Evolutionary conservation across 2,888 invertebrate species (phyloP).

Genomic region (Macroteleia sp.): DNA sequence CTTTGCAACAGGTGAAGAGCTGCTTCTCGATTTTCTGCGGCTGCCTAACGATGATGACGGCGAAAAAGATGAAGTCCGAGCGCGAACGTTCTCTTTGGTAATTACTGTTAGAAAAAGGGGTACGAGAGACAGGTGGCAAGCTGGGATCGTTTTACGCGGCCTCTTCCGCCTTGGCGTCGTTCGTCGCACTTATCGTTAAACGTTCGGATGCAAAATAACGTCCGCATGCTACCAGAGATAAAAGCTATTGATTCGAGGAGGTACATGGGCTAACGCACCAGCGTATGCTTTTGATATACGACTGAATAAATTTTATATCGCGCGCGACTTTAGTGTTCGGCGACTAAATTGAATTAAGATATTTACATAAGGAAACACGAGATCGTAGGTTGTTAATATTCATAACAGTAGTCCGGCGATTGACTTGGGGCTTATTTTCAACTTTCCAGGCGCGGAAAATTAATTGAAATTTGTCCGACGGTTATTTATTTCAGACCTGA

Average conservation of each 20-base stretch:
- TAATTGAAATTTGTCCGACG: slow-evolving; percentile 8
- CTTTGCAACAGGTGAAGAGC: slow-evolving; percentile 22
- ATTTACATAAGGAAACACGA: slow-evolving; percentile 34
- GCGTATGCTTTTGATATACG: slow-evolving; percentile 29
- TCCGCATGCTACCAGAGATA: slow-evolving; percentile 24
- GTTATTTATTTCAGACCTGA: background rate
- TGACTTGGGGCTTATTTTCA: slow-evolving; percentile 6
- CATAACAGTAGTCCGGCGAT: background rate
- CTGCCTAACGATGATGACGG: slow-evolving; percentile 61
- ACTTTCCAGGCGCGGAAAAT: background rate
- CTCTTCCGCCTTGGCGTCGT: slow-evolving; percentile 51
- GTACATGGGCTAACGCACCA: too few relatives aligned
- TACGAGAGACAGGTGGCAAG: slow-evolving; percentile 74
- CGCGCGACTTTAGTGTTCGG: slow-evolving; percentile 13
- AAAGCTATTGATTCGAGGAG: slow-evolving; percentile 52
- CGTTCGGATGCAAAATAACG: slow-evolving; percentile 38
- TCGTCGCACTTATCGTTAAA: slow-evolving; percentile 39
- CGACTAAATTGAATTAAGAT: slow-evolving; percentile 57
- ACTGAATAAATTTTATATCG: slow-evolving; percentile 37
- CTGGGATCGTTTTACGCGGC: slow-evolving; percentile 58
- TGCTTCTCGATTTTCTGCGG: slow-evolving; percentile 36
- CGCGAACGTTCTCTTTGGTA: slow-evolving; percentile 73
- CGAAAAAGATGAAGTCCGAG: slow-evolving; percentile 66
- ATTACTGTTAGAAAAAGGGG: slow-evolving; percentile 73
- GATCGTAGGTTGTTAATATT: slow-evolving; percentile 24